Evolutionary conservation across 2,797 vertebrate species (phyloP), one percentile per base, ranked within the genome.

Genomic region (Chiroxiphia lanceolata): DNA sequence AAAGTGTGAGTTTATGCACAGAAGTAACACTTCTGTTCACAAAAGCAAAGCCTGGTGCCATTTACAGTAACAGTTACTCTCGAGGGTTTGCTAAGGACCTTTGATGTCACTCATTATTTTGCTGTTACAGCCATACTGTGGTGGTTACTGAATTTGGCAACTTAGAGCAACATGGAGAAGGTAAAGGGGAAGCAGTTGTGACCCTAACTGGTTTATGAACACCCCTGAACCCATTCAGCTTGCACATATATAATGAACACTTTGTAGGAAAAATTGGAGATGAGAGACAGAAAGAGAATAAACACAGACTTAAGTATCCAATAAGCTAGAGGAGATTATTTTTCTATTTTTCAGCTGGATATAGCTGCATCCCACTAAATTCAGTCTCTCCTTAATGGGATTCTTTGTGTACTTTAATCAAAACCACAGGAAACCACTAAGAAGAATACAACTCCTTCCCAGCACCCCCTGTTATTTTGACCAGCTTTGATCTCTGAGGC

Each of bases 371-470:
- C 36, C 56, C 81, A 42, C 17, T 15, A 67, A 72, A 69, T 47
- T 82, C 56, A 42, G 29, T 33, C 84, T 91, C 56, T 80, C 29
- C 51, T 80, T 79, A 74, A 70, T 61, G 74, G 45, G 74, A 84
- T 77, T 93, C 77, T 91, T 60, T 29, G 38, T 22, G 21, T 33
- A 22, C 77, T 95, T 93, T 83, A 81, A 95, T 94, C 86, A 85
- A 86, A 94, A 77, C 70, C 56, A n/a, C 29, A 44, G 80, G 71
- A 91, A 90, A 20, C 5, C 60, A 36, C 44, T 38, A 29, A 67
- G 67, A 83, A 84, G 36, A 54, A 84, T 16, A 34, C 2, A 77
- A 17, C 15, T 69, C 53, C 63, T 69, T 84, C 34, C 63, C 45
- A 79, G 75, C 51, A 85, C 25, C 56, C 21, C n/a, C 53, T 75